Percentiles rank a stretch among this genome's conserved stretches.
Conservation (phyloP, 1,140 invertebrate genomes). For the Arctopsyche grandis region DNA sequence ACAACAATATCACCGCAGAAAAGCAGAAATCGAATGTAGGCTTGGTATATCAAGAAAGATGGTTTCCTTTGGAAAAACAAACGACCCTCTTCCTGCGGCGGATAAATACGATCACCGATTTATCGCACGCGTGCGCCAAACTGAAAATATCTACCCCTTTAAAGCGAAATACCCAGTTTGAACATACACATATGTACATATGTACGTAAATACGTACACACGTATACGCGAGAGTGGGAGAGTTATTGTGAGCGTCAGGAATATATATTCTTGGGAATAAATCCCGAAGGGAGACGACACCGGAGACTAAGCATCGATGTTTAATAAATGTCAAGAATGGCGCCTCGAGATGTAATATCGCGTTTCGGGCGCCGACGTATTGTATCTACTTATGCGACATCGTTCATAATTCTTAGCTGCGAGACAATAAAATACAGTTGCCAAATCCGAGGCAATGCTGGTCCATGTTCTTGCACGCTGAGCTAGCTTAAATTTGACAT, state of each 20-base stretch:
- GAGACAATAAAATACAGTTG: too few relatives aligned
- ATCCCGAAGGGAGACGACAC: neutral
- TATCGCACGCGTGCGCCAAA: constrained; percentile 22
- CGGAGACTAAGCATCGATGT: constrained; percentile 11
- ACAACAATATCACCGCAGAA: neutral
- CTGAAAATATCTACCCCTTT: neutral
- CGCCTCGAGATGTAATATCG: neutral
- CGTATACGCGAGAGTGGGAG: too few relatives aligned
- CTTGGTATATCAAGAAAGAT: constrained; percentile 34
- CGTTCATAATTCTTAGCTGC: too few relatives aligned
- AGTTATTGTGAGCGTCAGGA: neutral
- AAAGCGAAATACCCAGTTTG: neutral
- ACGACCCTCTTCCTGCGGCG: constrained; percentile 33
- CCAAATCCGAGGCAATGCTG: too few relatives aligned
- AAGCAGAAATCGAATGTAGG: constrained; percentile 26
- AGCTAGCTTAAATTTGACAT: too few relatives aligned
- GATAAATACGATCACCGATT: constrained; percentile 36
- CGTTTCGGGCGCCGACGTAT: neutral
- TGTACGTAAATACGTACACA: neutral
- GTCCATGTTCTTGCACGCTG: too few relatives aligned
- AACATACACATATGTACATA: neutral
- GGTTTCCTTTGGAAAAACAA: constrained; percentile 28
- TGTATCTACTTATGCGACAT: too few relatives aligned
- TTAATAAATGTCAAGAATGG: constrained; percentile 20
- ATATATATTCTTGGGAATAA: constrained; percentile 6